phyloP scores from a whole-genome alignment of 2,113 vertebrate species.

The Melanerpes aurifrons region DNA sequence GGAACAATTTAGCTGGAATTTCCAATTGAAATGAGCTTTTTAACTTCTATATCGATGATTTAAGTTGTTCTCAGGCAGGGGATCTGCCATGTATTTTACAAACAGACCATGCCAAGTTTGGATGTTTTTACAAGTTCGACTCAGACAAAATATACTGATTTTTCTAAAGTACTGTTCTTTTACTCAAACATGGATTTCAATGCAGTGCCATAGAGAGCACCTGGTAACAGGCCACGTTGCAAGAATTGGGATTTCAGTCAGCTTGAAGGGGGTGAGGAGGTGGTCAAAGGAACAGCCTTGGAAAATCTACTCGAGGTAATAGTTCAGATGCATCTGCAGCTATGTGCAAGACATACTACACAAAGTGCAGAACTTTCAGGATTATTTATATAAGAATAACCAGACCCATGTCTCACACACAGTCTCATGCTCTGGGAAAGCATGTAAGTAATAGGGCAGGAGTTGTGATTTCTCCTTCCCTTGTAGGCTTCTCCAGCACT shows the following conservation, averaged over 20 bases:
- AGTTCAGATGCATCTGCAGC: not conserved
- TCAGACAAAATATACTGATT: not conserved
- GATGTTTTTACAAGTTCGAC: constrained; percentile 23
- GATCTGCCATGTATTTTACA: constrained; percentile 36
- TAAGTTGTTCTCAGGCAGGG: constrained; percentile 46
- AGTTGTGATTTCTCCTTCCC: not conserved
- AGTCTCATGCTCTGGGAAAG: not conserved
- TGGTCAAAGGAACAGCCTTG: not conserved
- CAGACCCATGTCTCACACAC: not conserved
- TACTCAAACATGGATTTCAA: not conserved
- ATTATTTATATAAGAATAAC: not conserved
- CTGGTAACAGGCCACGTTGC: not conserved
- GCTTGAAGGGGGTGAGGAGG: not conserved
- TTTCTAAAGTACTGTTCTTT: not conserved
- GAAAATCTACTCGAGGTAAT: not conserved
- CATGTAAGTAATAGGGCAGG: not conserved
- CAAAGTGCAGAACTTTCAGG: not conserved
- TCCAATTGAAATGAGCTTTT: constrained; percentile 65
- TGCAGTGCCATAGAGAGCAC: not conserved
- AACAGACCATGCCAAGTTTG: not conserved
- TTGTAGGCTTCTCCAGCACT: not conserved
- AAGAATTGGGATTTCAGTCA: not conserved
- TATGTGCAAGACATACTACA: not conserved
- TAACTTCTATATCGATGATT: constrained; percentile 41
- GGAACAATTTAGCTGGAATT: constrained; percentile 72